A percentile compares a stretch with the other conserved stretches of the same genome.
Conservation (phyloP, 2,888 invertebrate species). For the Osmoderma eremita region DNA sequence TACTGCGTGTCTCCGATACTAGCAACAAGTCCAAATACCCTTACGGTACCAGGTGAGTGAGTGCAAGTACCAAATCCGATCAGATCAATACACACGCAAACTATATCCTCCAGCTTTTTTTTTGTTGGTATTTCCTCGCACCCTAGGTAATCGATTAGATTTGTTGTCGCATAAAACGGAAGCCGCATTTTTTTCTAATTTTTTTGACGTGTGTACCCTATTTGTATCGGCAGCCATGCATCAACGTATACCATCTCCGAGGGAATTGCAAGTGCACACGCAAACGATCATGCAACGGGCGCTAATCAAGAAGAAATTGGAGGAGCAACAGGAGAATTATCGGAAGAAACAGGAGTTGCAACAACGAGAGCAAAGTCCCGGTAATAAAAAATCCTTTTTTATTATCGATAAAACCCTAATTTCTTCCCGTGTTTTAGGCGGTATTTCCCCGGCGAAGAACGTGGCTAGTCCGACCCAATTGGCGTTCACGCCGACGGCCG, state of each 20-base stretch:
- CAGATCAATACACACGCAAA: too few relatives aligned
- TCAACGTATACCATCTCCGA: conserved; percentile 82
- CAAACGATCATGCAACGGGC: conserved; percentile 89
- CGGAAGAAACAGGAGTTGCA: conserved; percentile 78
- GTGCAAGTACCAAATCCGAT: too few relatives aligned
- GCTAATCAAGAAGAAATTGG: conserved; percentile 87
- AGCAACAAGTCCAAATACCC: conserved; percentile 74
- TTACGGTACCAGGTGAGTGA: conserved; percentile 74
- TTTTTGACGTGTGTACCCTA: not conserved
- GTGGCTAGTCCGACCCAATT: conserved; percentile 75
- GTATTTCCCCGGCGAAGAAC: conserved; percentile 63
- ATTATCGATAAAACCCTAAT: not conserved
- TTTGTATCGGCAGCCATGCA: conserved; percentile 68
- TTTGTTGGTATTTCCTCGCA: too few relatives aligned
- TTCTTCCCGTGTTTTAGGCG: conserved; percentile 14
- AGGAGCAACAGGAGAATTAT: conserved; percentile 87
- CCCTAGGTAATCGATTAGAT: too few relatives aligned
- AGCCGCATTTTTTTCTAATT: too few relatives aligned
- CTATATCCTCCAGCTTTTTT: too few relatives aligned
- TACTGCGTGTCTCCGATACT: conserved; percentile 77
- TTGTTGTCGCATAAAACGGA: too few relatives aligned
- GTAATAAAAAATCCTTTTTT: too few relatives aligned
- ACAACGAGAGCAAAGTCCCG: conserved; percentile 48
- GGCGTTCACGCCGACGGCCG: conserved; percentile 93
- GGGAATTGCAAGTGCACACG: conserved; percentile 85